Evolutionary conservation across 2,797 vertebrate genomes (phyloP).

Genomic region (Paramormyrops hopkinsi): DNA sequence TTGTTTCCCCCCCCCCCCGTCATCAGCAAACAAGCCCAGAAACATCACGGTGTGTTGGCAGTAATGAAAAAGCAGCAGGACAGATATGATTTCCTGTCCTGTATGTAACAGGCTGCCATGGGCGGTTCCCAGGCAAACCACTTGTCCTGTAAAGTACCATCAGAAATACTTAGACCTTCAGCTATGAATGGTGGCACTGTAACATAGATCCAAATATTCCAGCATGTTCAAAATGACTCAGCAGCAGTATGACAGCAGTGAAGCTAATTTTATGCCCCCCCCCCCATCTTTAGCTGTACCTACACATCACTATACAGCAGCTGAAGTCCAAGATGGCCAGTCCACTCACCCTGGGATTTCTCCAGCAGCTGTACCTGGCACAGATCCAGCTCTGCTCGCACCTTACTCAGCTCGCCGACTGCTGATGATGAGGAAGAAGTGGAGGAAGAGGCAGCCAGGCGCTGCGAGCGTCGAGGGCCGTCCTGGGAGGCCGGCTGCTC

Average conservation of each 20-base stretch:
- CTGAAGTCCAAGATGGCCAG: not conserved
- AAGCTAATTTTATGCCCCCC: not conserved
- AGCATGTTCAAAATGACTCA: not conserved
- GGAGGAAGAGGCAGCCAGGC: conserved; percentile 43
- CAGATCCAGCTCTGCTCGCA: conserved; percentile 50
- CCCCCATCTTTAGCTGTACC: not conserved
- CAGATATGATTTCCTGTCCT: not conserved
- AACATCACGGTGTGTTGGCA: not conserved
- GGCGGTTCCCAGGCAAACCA: not conserved
- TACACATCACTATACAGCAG: not conserved
- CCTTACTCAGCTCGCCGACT: conserved; percentile 32
- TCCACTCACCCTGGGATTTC: conserved; percentile 61
- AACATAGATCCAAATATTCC: not conserved
- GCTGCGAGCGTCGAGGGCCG: conserved; percentile 64
- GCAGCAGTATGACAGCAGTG: not conserved
- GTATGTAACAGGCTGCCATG: not conserved
- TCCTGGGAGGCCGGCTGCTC: conserved; percentile 25
- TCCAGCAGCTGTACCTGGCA: conserved; percentile 60
- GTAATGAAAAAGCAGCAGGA: not conserved
- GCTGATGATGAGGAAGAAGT: conserved; percentile 40
- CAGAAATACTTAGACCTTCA: not conserved
- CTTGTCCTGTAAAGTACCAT: not conserved
- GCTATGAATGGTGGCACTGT: not conserved
- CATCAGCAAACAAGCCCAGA: not conserved
- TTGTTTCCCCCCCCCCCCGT: not conserved